A percentile compares a stretch with the other conserved stretches of the same genome.
Evolutionary conservation across 2,113 vertebrate genomes (phyloP).

Genomic region (Hyperopisus bebe): DNA sequence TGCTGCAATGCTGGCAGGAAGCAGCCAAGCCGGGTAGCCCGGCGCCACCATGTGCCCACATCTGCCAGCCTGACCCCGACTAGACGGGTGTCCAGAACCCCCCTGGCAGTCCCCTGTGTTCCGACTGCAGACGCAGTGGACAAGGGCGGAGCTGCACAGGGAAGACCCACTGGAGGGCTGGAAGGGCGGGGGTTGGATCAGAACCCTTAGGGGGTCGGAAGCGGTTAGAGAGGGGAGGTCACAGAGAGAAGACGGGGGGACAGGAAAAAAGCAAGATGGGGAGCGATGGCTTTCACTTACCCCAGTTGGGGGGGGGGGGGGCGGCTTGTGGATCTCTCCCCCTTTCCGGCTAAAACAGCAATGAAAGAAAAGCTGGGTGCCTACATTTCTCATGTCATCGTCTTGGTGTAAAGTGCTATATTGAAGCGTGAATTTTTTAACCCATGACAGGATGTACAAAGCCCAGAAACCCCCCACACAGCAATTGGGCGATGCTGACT

Average conservation of each 20-base stretch:
- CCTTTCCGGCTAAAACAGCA: not conserved
- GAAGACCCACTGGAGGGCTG: not conserved
- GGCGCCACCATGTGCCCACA: not conserved
- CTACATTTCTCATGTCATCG: not conserved
- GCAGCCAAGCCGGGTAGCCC: not conserved
- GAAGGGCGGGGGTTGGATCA: not conserved
- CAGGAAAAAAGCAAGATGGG: not conserved
- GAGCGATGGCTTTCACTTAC: constrained; percentile 11
- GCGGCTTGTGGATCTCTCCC: not conserved
- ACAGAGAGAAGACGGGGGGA: not conserved
- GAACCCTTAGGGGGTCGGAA: not conserved
- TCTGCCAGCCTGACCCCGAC: not conserved
- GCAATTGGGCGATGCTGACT: not conserved
- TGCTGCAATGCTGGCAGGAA: not conserved
- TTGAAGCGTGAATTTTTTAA: not conserved
- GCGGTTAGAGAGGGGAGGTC: not conserved
- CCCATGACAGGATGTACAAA: not conserved
- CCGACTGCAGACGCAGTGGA: not conserved
- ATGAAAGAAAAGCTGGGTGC: not conserved
- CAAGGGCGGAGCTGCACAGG: not conserved
- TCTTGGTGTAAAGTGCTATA: not conserved
- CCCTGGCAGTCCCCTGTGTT: not conserved
- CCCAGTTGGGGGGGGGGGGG: not conserved
- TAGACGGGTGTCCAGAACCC: not conserved
- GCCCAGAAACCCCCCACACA: not conserved